A percentile compares a stretch with the other conserved stretches of the same genome.
Conservation (phyloP, 1,140 invertebrate species). For the Drosophila varians region DNA sequence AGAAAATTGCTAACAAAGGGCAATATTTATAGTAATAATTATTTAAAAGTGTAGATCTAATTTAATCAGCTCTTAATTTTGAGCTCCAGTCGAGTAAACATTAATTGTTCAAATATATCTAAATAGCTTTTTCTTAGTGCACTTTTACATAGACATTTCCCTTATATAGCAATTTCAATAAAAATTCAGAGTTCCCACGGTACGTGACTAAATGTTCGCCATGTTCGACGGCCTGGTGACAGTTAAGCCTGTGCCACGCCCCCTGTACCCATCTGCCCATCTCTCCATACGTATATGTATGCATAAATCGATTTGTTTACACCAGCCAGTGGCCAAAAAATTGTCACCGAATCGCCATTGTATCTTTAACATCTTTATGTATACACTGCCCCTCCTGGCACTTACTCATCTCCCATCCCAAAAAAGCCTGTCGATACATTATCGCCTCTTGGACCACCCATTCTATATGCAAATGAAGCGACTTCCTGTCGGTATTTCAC, state of each 20-base stretch:
- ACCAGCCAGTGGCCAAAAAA: constrained; percentile 25
- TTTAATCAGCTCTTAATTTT: no score
- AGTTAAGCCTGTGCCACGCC: constrained; percentile 2
- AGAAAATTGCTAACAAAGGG: constrained; percentile 1
- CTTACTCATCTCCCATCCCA: background rate
- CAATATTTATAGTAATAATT: no score
- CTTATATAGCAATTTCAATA: constrained; percentile 61
- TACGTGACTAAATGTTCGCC: constrained; percentile 66
- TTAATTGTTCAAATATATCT: no score
- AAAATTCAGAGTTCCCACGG: constrained; percentile 45
- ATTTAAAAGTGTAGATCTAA: no score
- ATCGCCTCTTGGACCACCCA: constrained; percentile 30
- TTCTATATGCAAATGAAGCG: constrained; percentile 61
- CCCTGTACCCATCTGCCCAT: constrained; percentile 14
- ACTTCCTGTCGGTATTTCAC: background rate
- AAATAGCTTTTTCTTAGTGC: constrained; percentile 3
- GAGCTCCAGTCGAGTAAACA: no score
- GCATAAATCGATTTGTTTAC: constrained; percentile 68
- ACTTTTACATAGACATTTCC: constrained; percentile 37
- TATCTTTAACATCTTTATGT: constrained; percentile 55
- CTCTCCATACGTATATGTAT: constrained; percentile 21
- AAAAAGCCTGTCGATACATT: constrained; percentile 57
- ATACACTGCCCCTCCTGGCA: constrained; percentile 8
- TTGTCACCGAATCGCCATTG: constrained; percentile 46
- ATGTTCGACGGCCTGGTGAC: constrained; percentile 10